These are phyloP conservation scores for Microctonus aethiopoides DNA, from an alignment of 2,888 invertebrate species.

Conservation along the genomic window DNA sequence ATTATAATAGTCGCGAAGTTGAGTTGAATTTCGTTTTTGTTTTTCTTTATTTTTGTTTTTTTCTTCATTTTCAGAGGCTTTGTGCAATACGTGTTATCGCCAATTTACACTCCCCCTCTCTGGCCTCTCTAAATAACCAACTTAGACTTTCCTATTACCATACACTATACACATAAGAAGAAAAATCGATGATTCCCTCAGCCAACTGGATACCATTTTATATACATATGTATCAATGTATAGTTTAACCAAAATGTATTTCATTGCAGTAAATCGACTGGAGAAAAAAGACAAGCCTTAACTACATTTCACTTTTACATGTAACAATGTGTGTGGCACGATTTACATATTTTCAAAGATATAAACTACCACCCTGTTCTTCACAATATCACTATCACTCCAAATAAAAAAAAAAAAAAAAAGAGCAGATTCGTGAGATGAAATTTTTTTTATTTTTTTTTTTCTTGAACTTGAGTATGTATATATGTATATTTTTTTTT, in stretches of 20 bases:
- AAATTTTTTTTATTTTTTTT: background rate
- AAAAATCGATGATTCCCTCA: conserved; percentile 20
- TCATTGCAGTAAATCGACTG: conserved; percentile 9
- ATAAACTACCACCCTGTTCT: background rate
- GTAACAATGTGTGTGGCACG: background rate
- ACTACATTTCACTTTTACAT: background rate
- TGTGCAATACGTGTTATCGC: background rate
- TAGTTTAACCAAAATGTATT: conserved; percentile 3
- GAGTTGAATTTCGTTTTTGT: background rate
- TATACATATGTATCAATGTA: no score
- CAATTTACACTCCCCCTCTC: no score
- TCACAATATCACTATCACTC: background rate
- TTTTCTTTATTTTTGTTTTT: no score
- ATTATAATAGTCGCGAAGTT: background rate
- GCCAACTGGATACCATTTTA: background rate
- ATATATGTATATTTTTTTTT: background rate
- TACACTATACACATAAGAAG: background rate
- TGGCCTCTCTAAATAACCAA: background rate
- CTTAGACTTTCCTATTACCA: conserved; percentile 4
- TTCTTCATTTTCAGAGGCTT: background rate
- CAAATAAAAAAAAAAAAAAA: background rate
- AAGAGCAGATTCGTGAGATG: background rate
- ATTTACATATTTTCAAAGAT: background rate
- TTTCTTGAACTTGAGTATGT: background rate
- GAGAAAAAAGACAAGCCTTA: background rate